Evolutionary conservation across 1,140 invertebrate species (phyloP), one percentile per base, ranked within the genome.

Genomic region (Drosophila lini): DNA sequence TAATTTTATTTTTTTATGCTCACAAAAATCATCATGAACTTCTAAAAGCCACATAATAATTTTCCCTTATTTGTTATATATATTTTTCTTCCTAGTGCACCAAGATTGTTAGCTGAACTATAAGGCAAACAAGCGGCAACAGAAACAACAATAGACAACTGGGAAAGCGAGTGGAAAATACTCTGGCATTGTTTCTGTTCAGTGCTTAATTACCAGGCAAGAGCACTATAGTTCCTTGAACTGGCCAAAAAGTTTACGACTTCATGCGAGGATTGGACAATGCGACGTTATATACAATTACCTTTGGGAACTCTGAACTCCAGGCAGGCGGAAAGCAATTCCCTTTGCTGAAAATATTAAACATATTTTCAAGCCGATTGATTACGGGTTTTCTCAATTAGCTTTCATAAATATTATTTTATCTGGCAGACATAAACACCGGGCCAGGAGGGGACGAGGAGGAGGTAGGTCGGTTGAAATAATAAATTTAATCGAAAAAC

Each of bases 131-230:
- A 85, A 86, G 56, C 82, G 80, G 60, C 61, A 75, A 70, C 74
- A 67, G 62, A 61, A 81, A 65, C 74, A 60, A 76, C 63, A 74
- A 63, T 32, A 75, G 57, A 59, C 52, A 70, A 57, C 48, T 52
- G 48, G 41, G 52, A 84, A 86, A 86, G 68, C 76, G 76, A 86
- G 67, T 86, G 76, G 76, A 86, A 83, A 88, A 86, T 88, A 53
- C 48, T 67, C 71, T 22, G 75, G 69, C 64, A 69, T 83, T 80
- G 76, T 75, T 86, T 75, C 76, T 56, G 38, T 48, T 47, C 74
- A 55, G 67, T 56, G 73, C 81, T 88, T 86, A 88, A 86, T 86
- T 86, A 83, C 83, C 80, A 75, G 48, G 74, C 74, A 41, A 48
- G 22, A 65, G 50, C 32, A 31, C 44, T 32, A 48, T 70, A 78